phyloP scores from a whole-genome alignment of 2,888 invertebrate genomes.

The Nipponacmea schrenckii region DNA sequence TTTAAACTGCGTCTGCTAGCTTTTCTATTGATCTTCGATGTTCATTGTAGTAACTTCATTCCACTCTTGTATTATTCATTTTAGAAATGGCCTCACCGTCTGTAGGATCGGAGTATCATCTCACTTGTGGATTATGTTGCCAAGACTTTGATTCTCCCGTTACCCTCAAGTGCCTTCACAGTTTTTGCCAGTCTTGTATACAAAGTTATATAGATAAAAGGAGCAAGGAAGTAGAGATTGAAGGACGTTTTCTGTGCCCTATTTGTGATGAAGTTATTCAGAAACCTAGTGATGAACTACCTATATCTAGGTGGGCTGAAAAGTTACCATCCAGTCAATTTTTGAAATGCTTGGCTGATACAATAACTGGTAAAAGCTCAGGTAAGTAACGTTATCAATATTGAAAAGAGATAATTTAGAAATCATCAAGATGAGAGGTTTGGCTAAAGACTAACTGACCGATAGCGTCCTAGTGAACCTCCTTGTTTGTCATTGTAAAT shows the following conservation, averaged over 20 bases:
- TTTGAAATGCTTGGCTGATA: neutral
- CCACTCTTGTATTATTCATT: neutral
- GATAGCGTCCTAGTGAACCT: no score
- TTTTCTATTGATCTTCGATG: no score
- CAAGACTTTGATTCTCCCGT: conserved; percentile 1
- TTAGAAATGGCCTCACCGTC: conserved; percentile 3
- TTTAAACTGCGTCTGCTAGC: no score
- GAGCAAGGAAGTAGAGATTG: neutral
- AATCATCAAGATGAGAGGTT: no score
- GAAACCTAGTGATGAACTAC: neutral
- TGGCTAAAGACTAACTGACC: no score
- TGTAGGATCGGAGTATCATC: neutral
- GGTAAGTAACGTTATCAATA: neutral
- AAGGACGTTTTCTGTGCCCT: neutral
- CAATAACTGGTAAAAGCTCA: neutral
- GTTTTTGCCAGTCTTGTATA: neutral
- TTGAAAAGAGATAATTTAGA: no score
- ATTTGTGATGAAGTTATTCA: neutral
- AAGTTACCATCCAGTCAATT: neutral
- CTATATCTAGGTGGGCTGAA: neutral
- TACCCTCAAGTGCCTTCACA: neutral
- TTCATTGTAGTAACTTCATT: no score
- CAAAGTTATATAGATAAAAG: neutral
- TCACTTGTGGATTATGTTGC: neutral
- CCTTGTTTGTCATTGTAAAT: no score